Evolutionary conservation across 2,797 vertebrate genomes (phyloP).

Genomic region (Chromobotia macracanthus): DNA sequence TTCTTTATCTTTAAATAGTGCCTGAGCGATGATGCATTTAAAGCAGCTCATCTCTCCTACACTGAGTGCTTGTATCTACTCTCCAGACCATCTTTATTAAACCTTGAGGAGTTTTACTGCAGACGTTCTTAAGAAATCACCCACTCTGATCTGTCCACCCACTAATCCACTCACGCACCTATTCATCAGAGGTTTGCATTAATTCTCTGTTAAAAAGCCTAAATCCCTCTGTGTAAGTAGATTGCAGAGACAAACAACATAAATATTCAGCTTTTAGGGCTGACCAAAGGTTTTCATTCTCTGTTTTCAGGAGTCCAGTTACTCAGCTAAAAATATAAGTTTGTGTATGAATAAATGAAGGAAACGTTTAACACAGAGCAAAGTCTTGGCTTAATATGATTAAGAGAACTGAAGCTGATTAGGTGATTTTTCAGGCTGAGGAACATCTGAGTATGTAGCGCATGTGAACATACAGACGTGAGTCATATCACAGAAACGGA

Average conservation of each 20-base stretch:
- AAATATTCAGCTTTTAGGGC: background rate
- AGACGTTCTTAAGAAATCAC: constrained; percentile 37
- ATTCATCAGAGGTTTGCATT: constrained; percentile 32
- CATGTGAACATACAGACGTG: constrained; percentile 36
- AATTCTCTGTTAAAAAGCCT: constrained; percentile 24
- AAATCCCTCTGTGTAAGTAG: constrained; percentile 11
- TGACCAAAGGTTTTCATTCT: constrained; percentile 4
- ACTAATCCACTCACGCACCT: constrained; percentile 29
- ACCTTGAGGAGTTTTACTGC: constrained; percentile 8
- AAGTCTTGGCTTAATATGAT: constrained; percentile 12
- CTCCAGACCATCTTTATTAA: constrained; percentile 28
- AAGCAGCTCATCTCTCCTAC: constrained; percentile 12
- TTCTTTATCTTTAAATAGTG: constrained; percentile 50
- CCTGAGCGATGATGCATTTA: constrained; percentile 39
- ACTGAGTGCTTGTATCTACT: constrained; percentile 28
- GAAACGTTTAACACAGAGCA: background rate
- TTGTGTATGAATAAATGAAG: constrained; percentile 4
- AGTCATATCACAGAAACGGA: constrained; percentile 36
- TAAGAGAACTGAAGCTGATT: constrained; percentile 43
- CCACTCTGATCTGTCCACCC: constrained; percentile 15
- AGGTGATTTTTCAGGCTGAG: constrained; percentile 30
- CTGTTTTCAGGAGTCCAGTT: background rate
- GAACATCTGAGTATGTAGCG: constrained; percentile 21
- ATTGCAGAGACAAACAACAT: constrained; percentile 17
- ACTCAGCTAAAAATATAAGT: background rate